Evolutionary conservation across 2,888 invertebrate species (phyloP).

Genomic region (Temnothorax unifasciatus): DNA sequence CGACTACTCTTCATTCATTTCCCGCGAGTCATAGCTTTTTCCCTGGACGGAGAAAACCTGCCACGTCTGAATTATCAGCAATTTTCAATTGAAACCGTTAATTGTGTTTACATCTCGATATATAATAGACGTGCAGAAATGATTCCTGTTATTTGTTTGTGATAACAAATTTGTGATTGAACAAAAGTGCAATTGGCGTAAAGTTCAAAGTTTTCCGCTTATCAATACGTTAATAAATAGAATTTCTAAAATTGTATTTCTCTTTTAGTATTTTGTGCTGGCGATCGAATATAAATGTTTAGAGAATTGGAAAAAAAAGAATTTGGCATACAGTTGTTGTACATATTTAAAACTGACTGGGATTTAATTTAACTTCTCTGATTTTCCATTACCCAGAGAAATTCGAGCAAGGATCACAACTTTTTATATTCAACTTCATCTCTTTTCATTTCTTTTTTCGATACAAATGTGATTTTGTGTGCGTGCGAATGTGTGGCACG

Average conservation of each 20-base stretch:
- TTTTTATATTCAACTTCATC: not conserved
- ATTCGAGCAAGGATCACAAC: not conserved
- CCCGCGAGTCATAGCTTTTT: conserved; percentile 43
- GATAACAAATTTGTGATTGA: too few species aligned
- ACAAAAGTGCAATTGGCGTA: not conserved
- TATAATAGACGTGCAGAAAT: not conserved
- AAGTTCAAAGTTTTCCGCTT: not conserved
- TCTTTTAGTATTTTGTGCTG: not conserved
- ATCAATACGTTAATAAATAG: not conserved
- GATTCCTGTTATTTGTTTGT: not conserved
- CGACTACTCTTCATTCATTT: conserved; percentile 42
- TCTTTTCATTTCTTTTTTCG: not conserved
- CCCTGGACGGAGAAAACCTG: not conserved
- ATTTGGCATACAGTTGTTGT: not conserved
- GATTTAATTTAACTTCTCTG: not conserved
- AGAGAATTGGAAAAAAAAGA: not conserved
- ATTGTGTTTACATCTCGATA: conserved; percentile 1
- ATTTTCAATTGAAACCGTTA: not conserved
- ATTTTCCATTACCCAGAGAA: not conserved
- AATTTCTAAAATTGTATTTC: conserved; percentile 7
- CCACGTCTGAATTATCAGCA: conserved; percentile 2
- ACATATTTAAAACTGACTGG: not conserved
- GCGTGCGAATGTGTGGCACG: not conserved
- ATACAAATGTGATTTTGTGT: not conserved
- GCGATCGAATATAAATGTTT: not conserved